Evolutionary conservation across 1,140 invertebrate genomes (phyloP), one percentile per base, ranked within the genome.

Genomic region (Bombus superbus): DNA sequence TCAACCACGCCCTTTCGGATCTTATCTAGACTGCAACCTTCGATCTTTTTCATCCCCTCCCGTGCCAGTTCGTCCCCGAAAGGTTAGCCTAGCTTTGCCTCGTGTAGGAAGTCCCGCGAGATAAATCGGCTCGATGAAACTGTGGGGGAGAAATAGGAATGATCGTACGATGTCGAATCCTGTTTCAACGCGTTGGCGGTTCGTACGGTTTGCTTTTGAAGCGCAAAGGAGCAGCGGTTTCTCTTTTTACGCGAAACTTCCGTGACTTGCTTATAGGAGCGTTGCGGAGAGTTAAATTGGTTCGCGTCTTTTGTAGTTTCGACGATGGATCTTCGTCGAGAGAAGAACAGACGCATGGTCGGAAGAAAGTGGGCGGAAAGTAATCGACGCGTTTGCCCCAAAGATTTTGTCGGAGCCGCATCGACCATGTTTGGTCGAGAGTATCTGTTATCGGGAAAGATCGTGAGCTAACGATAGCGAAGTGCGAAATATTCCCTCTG

Each of bases 1-100:
- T 91, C 90, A 83, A 90, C 90, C 90, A 87, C 91, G 88, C 91
- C 91, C 89, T 72, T 86, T 75, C 53, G 40, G 68, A 76, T 66
- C 77, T 90, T 92, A 91, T 92, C 91, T 89, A 85, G 87, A 83
- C 90, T 92, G 87, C 91, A 91, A 86, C 90, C 89, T 89, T 88
- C 81, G 72, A 89, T 89, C 84, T 64, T 66, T 76, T 35, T 64
- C 32, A 38, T 66, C 57, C 83, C 53, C 68, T 22, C 42, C 53
- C 35, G 40, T 38, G 35, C 13, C 35, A 35, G 42, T 66, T 73
- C 53, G 71, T 69, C 69, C 64, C 40, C 77, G 79, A 90, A 85
- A 90, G 84, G 69, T 42, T 85, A 64, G 62, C 79, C n/a, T 62
- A 38, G 76, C 47, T 25, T 82, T 47, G 74, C 78, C 72, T 59